Evolutionary conservation across 2,797 vertebrate genomes (phyloP).

Genomic region (Artibeus lituratus): DNA sequence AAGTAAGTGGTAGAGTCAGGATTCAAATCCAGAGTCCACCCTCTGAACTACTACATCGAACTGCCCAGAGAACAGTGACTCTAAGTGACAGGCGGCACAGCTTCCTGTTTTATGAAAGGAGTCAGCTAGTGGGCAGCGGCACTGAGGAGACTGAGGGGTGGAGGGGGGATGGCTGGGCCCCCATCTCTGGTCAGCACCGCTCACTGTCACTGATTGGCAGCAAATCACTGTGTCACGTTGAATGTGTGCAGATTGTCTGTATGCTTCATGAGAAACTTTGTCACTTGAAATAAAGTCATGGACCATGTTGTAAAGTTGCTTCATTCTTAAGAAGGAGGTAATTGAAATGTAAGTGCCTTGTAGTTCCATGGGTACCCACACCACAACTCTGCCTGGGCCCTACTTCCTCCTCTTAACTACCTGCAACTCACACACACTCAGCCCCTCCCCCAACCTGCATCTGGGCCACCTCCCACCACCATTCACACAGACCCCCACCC

Average conservation of each 20-base stretch:
- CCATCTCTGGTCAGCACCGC: background rate
- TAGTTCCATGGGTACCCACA: background rate
- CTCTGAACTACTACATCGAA: background rate
- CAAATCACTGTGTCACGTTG: background rate
- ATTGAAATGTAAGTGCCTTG: background rate
- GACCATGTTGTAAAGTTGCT: background rate
- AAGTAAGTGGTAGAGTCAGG: background rate
- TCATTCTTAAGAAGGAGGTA: background rate
- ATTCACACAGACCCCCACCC: background rate
- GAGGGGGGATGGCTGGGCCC: background rate
- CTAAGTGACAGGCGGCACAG: background rate
- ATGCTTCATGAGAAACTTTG: background rate
- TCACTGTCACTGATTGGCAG: background rate
- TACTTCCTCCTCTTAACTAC: background rate
- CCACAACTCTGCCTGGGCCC: background rate
- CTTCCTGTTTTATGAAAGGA: background rate
- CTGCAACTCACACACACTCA: background rate
- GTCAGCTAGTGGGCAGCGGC: background rate
- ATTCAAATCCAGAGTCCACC: background rate
- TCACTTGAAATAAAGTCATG: background rate
- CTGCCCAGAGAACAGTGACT: background rate
- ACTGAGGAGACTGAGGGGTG: background rate
- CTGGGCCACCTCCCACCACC: accelerated
- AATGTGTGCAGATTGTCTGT: background rate
- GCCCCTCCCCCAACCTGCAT: too few relatives aligned